Base-by-base conservation (phyloP, 1,140 invertebrate genomes). In the Drosophila pseudoobscura region DNA sequence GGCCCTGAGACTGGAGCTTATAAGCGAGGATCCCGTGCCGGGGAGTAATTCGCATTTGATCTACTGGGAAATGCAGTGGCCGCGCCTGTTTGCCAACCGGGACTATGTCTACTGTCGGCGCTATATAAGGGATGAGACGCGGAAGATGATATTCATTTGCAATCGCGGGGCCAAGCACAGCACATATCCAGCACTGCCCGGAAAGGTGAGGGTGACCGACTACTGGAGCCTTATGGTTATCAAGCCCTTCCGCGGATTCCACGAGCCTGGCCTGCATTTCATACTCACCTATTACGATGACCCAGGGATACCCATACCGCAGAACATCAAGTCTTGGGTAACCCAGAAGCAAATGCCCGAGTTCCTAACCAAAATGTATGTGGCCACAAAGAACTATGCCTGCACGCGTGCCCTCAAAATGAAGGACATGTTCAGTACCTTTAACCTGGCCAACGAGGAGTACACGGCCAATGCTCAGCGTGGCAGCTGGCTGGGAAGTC, bases 221-320 rank as follows among this genome's bases (percentile, higher is more conserved):
- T 98, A 97, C 72, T 97, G 96, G 96, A 97, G 96, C 47, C 95
- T 95, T 64, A 96, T 97, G 95, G 96, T 97, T 0, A 96, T 97
- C 59, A 95, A 94, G 92, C 95, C 96, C 2, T 90, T 75, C 49
- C 73, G 75, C 5, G 68, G 54, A 3, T 91, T 92, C 44, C 75
- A 91, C 43, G 90, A 91, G 55, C 89, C 82, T 8, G 82, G 90
- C 0, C 64, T 97, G 70, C 96, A 97, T 91, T 97, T 97, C 92
- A 94, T 95, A 26, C 92, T 97, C 6, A 97, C 96, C 1, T 97
- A 97, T 92, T 97, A 95, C 90, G 97, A 97, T 90, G 95, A 97
- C 93, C 96, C 96, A 15, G 96, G 96, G 5, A 92, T 96, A 43
- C 94, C 94, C 80, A 92, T 96, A 66, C 95, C 95, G 31, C 91